A percentile compares a stretch with the other conserved stretches of the same genome.
Evolutionary conservation across 2,888 invertebrate species (phyloP).

Genomic region (Gibbula magus): DNA sequence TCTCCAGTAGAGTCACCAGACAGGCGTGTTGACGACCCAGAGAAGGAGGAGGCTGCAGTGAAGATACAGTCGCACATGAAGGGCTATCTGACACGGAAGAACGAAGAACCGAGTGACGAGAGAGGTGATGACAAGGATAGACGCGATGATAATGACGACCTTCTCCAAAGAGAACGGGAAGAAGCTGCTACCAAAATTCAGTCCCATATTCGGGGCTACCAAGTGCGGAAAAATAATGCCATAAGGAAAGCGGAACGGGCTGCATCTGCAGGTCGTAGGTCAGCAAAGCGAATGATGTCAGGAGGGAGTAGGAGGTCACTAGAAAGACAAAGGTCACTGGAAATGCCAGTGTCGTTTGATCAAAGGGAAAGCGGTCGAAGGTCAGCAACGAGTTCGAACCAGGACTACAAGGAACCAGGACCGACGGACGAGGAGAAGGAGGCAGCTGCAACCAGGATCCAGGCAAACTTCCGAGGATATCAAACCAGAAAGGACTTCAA

Average conservation of each 20-base stretch:
- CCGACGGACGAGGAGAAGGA: slow-evolving; percentile 20
- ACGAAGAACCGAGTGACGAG: neutral
- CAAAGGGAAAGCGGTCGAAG: no score
- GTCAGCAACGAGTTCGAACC: neutral
- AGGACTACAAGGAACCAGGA: neutral
- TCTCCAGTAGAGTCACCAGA: no score
- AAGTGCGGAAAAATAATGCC: slow-evolving; percentile 32
- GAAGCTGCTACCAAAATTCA: slow-evolving; percentile 49
- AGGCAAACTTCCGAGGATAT: slow-evolving; percentile 39
- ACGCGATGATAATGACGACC: neutral
- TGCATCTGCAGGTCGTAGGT: neutral
- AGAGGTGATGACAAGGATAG: neutral
- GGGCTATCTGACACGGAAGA: slow-evolving; percentile 8
- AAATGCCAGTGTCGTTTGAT: no score
- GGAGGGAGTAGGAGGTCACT: neutral
- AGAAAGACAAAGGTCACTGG: neutral
- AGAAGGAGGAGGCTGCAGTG: neutral
- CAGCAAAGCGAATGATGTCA: neutral
- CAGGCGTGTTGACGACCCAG: neutral
- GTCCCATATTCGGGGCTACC: slow-evolving; percentile 43
- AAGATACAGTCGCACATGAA: slow-evolving; percentile 9
- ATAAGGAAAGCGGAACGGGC: neutral
- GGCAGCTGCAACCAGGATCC: slow-evolving; percentile 39
- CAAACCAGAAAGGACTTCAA: slow-evolving; percentile 30
- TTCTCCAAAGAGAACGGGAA: slow-evolving; percentile 24